These are phyloP conservation scores for Pavo muticus DNA, from an alignment of 2,113 vertebrate genomes.

Conservation along the genomic window DNA sequence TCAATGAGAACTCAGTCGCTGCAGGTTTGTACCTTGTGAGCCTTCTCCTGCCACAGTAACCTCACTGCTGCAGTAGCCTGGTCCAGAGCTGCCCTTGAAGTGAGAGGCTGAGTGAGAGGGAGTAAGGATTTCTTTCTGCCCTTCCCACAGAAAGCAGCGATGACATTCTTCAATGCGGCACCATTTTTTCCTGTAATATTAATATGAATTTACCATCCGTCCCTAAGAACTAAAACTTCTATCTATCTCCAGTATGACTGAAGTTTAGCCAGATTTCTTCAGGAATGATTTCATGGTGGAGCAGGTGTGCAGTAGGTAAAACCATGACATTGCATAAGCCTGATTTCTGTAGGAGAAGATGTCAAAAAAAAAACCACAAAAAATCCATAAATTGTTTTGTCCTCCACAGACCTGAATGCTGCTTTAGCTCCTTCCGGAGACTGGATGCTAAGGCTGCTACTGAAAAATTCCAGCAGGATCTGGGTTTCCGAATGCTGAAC, in stretches of 20 bases:
- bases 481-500: slow-evolving; percentile 98
- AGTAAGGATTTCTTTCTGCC: background rate
- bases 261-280: background rate
- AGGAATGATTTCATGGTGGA: background rate
- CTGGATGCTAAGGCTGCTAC: slow-evolving; percentile 94
- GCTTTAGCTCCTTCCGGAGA: slow-evolving; percentile 94
- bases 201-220: background rate
- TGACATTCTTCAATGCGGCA: background rate
- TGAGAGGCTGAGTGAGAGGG: background rate
- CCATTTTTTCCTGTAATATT: background rate
- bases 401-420: slow-evolving; percentile 89
- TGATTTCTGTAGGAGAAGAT: background rate
- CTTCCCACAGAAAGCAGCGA: rapidly evolving
- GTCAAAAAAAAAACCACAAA: background rate
- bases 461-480: slow-evolving; percentile 93
- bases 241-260: background rate
- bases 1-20: background rate
- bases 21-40: background rate
- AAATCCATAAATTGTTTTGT: background rate
- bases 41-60: background rate
- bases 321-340: background rate
- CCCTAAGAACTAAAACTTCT: background rate
- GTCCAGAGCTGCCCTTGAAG: background rate
- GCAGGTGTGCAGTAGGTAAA: background rate
- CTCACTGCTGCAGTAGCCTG: background rate